Evolutionary conservation across 2,888 invertebrate genomes (phyloP), one percentile per base, ranked within the genome.

Genomic region (Meiosimyza decipiens): DNA sequence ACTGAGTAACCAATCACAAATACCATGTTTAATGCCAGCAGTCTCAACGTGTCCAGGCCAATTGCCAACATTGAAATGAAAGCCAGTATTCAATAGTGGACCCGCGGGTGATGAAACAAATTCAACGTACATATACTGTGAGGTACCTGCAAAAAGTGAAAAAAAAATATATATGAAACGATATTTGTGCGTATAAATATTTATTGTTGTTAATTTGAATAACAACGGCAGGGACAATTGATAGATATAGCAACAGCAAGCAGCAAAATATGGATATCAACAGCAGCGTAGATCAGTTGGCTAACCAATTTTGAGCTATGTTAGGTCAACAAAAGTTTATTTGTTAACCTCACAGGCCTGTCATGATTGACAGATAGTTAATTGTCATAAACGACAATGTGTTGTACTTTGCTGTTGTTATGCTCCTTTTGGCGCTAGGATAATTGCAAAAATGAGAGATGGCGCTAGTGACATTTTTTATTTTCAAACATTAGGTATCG

Each of bases 11-110:
- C 96, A 96, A 86, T 95, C 95, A 83, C 96, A 96, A 63, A 94
- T 94, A 6, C 95, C 95, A 75, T 95, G 94, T 78, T 93, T 91
- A 50, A 93, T 94, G 1, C 96, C 95, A 0, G 95, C 94, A 0
- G 95, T 95, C 83, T 96, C 95, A 66, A 95, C 95, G 86, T 95
- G 95, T 0, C 96, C 96, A 0, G 96, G 96, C 95, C 95, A 96
- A 87, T 95, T 95, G 77, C 96, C 96, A 67, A 96, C 96, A 88
- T 96, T 96, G 88, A 97, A 96, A 87, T 96, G 96, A 86, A 97
- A 97, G 6, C 96, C 97, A 0, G 96, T 96, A 86, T 96, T 96
- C 66, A 96, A 89, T 22, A 97, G 88, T 0, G 96, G 96, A 57
- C 96, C 95, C 79, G 95, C 95, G 52, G 95, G 93, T 4, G 95